Percentiles rank a stretch among this genome's conserved stretches.
phyloP scores from a whole-genome alignment of 2,113 vertebrate genomes.

The Aramus guarauna region DNA sequence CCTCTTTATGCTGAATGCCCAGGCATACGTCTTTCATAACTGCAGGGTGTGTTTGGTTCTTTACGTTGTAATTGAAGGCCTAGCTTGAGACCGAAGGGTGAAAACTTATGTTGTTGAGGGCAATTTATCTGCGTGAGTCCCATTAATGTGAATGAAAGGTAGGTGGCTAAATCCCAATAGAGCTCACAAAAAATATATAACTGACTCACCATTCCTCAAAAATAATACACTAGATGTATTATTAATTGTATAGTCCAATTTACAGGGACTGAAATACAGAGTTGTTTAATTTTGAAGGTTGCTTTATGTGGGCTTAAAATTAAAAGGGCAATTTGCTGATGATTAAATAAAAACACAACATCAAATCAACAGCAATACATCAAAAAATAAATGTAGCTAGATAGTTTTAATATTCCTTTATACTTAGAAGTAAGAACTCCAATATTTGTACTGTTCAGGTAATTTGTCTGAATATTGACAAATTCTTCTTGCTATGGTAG shows the following conservation, averaged over 20 bases:
- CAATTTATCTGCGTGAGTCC: slow-evolving; percentile 23
- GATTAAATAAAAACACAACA: not conserved
- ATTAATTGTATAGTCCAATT: not conserved
- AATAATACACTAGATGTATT: not conserved
- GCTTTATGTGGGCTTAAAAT: not conserved
- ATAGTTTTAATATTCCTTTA: not conserved
- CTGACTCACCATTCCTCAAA: not conserved
- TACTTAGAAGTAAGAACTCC: not conserved
- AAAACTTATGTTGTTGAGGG: not conserved
- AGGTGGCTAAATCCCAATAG: slow-evolving; percentile 10
- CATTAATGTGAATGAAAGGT: slow-evolving; percentile 11
- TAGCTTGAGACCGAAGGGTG: not conserved
- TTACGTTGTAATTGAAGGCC: slow-evolving; percentile 4
- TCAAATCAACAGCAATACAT: not conserved
- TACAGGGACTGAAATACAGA: not conserved
- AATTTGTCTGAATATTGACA: slow-evolving; percentile 8
- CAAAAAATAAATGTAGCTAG: not conserved
- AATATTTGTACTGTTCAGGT: not conserved
- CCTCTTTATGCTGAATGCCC: slow-evolving; percentile 1
- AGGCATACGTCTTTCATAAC: not conserved
- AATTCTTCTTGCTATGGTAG: not conserved
- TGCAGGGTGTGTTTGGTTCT: slow-evolving; percentile 13
- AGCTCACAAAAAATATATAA: not conserved
- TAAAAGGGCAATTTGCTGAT: not conserved
- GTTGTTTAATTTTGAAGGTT: not conserved